Base-by-base conservation (phyloP, 2,888 invertebrate genomes). In the Buathra laborator region DNA sequence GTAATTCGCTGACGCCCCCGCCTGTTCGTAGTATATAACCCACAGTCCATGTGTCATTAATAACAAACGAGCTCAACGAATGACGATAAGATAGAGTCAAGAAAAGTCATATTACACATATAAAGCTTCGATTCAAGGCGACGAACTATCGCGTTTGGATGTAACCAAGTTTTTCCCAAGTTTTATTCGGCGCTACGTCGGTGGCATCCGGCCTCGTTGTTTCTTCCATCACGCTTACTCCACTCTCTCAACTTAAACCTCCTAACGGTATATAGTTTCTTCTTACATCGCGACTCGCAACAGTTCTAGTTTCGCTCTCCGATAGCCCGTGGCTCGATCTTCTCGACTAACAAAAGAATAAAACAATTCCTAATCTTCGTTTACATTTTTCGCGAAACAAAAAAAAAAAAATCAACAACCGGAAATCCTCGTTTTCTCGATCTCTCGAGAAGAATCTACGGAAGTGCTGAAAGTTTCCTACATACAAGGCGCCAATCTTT, bases 201-300 rank as follows among this genome's bases (percentile, higher is more conserved):
- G 32, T 32, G 14, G 32, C 32, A 29, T 32, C 32, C 59, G 14
- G 29, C 32, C 59, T n/a, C 59, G 29, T 62, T 62, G 59, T 62
- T 62, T 32, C 29, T 19, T 59, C 7, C 59, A 29, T 59, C 59
- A 7, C 24, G 66, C 66, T 66, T 37, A 62, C 74, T 10, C 43
- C 46, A 56, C 53, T 74, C 64, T 79, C 66, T 53, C 48, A 64
- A 46, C 67, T 29, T 14, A 32, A 29, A 62, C 59, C 37, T 32
- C 32, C 51, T 78, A 78, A 78, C 78, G 78, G 78, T 68, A n/a
- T n/a, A n/a, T n/a, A 83, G 78, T 83, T 83, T 62, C 67, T 29
- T 74, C 53, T 74, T 29, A 53, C 62, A 59, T 43, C 66, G 46
- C 67, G 43, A 71, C 67, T 37, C 16, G 56, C 64, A 37, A n/a